Evolutionary conservation across 2,888 invertebrate species (phyloP).

Genomic region (Artemia sinica): DNA sequence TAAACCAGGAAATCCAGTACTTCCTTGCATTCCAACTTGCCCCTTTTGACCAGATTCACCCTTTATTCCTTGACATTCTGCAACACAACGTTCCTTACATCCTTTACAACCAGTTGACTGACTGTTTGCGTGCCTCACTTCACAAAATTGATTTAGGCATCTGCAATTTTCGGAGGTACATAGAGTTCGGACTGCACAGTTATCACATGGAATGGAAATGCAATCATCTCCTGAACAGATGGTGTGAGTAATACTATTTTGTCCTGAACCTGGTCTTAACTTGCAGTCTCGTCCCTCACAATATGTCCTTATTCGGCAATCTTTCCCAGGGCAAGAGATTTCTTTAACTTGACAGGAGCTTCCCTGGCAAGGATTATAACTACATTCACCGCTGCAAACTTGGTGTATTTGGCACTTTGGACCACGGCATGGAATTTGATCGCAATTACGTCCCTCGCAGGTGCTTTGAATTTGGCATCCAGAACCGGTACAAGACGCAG

Average conservation of each 20-base stretch:
- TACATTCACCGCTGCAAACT: neutral
- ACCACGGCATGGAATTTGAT: constrained; percentile 5
- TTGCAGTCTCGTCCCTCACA: constrained; percentile 1
- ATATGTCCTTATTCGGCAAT: constrained; percentile 11
- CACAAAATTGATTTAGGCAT: neutral
- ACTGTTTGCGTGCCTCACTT: neutral
- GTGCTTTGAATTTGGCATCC: constrained; percentile 2
- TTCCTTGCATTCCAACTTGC: constrained; percentile 5
- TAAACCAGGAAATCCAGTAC: neutral
- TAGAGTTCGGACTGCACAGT: neutral
- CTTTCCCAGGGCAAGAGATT: constrained; percentile 1
- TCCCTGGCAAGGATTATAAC: neutral
- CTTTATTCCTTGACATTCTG: neutral
- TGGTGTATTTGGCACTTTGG: neutral
- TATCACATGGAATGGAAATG: neutral
- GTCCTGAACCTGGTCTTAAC: neutral
- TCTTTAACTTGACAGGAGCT: neutral
- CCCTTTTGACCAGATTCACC: neutral
- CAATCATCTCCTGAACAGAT: constrained; percentile 6
- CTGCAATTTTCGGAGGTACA: neutral
- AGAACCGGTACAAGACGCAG: neutral
- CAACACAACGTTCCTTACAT: neutral
- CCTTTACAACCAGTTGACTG: neutral
- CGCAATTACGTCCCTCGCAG: neutral
- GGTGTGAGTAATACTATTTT: neutral